Conservation (phyloP, 2,797 vertebrate genomes). For the Eulemur mongoz region DNA sequence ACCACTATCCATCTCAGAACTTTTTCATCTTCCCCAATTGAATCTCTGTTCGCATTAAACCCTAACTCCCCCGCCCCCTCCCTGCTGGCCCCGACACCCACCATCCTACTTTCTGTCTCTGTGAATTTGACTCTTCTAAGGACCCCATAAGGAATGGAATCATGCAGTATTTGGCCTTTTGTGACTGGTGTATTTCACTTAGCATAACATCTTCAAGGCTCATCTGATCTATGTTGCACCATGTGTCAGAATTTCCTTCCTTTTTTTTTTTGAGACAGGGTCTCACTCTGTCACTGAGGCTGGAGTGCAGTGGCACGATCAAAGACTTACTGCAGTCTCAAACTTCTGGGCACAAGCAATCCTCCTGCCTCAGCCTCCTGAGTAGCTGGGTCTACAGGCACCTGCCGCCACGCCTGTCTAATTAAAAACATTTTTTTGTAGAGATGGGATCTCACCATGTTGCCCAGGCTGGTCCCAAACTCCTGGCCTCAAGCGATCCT, state of each 20-base stretch:
- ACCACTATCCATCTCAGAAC: background rate
- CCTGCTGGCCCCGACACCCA: background rate
- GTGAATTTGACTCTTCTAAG: background rate
- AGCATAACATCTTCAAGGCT: background rate
- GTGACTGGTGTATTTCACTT: background rate
- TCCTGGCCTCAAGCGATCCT: background rate
- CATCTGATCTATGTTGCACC: background rate
- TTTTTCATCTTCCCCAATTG: background rate
- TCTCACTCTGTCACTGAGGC: background rate
- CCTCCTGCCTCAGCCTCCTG: background rate
- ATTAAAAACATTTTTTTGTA: background rate
- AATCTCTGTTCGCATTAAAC: background rate
- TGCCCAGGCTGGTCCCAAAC: background rate
- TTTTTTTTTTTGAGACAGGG: background rate
- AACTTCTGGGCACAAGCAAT: background rate
- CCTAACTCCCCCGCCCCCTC: background rate
- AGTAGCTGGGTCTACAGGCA: background rate
- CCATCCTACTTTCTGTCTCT: background rate
- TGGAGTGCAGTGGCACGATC: accelerated
- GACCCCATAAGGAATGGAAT: background rate
- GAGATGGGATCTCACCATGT: background rate
- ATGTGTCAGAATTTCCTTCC: background rate
- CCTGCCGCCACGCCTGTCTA: background rate
- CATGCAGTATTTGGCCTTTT: background rate
- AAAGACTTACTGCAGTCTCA: background rate